Conservation (phyloP, 2,888 invertebrate species). For the Lasius platythorax region DNA sequence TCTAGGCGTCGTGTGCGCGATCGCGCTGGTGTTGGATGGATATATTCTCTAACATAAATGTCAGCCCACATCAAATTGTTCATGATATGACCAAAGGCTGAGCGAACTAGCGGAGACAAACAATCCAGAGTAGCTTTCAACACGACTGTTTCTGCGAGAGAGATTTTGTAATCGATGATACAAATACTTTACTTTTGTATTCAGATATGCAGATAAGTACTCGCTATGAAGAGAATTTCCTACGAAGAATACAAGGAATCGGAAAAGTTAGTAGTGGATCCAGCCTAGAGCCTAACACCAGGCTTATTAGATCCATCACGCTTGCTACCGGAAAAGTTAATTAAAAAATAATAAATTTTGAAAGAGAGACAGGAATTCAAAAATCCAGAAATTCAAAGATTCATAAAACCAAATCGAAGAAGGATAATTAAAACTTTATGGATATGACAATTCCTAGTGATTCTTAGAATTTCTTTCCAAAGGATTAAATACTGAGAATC, state of each 20-base stretch:
- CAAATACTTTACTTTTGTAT: slow-evolving; percentile 52
- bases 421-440: neutral
- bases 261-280: neutral
- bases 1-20: slow-evolving; percentile 32
- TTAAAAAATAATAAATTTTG: no score
- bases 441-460: neutral
- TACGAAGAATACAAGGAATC: neutral
- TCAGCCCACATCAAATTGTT: slow-evolving; percentile 86
- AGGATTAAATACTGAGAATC: neutral
- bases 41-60: slow-evolving; percentile 86
- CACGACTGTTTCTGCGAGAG: slow-evolving; percentile 10
- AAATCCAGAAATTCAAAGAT: no score
- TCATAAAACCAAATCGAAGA: no score
- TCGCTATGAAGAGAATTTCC: neutral
- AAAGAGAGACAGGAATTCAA: no score
- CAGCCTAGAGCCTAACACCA: no score
- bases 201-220: slow-evolving; percentile 30
- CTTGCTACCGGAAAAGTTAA: no score
- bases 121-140: slow-evolving; percentile 29
- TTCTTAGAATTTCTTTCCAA: neutral
- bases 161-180: neutral
- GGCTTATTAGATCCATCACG: no score
- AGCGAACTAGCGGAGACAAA: slow-evolving; percentile 67
- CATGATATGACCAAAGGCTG: slow-evolving; percentile 80
- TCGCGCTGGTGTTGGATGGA: slow-evolving; percentile 80